These are phyloP conservation scores for Caenorhabditis elegans DNA, from an alignment of 1,140 invertebrate genomes.

Conservation along the genomic window WBcel235 BX284602.5:11215001-11215500, in stretches of 20 bases:
- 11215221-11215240: not conserved
- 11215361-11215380: slow-evolving; percentile 23
- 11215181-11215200: slow-evolving; percentile 29
- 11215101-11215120: slow-evolving; percentile 14
- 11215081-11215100: not conserved
- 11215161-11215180: not conserved
- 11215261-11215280: slow-evolving; percentile 16
- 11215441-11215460: too few species aligned
- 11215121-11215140: not conserved
- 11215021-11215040: not conserved
- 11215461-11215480: not conserved
- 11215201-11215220: slow-evolving; percentile 7
- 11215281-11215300: not conserved
- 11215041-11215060: not conserved
- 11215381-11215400: not conserved
- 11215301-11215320: not conserved
- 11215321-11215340: not conserved
- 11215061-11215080: too few species aligned
- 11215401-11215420: slow-evolving; percentile 10
- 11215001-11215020: not conserved
- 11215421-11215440: not conserved
- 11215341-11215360: not conserved
- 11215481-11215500: slow-evolving; percentile 19
- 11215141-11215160: not conserved
- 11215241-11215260: too few species aligned